A percentile compares a stretch with the other conserved stretches of the same genome.
Evolutionary conservation across 2,113 vertebrate genomes (phyloP).

Genomic region (Eidolon helvum): DNA sequence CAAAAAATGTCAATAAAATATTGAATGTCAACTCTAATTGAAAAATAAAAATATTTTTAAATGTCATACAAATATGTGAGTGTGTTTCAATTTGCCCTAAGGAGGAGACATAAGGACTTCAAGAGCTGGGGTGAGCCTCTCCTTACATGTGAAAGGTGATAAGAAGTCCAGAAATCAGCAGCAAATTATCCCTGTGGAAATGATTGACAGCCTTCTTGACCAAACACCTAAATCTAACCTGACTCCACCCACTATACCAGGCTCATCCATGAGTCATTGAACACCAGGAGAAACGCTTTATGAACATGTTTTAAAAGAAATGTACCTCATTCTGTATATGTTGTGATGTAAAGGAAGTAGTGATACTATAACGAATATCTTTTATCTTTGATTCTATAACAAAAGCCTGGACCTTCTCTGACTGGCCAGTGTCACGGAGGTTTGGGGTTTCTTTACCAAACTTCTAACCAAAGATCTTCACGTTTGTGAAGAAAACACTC

Average conservation of each 20-base stretch:
- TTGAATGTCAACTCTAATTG: too few species aligned
- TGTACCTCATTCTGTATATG: neutral
- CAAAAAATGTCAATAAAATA: neutral
- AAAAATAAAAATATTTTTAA: too few species aligned
- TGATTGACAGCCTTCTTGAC: too few species aligned
- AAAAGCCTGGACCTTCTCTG: neutral
- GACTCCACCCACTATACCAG: neutral
- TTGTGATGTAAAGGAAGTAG: neutral
- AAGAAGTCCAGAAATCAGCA: neutral
- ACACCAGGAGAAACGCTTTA: too few species aligned
- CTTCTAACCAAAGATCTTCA: neutral
- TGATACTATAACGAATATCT: neutral
- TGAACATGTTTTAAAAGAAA: neutral
- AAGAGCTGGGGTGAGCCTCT: neutral
- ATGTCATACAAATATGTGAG: neutral
- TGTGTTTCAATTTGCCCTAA: neutral
- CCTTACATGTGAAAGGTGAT: neutral
- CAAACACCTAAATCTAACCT: neutral
- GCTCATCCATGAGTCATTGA: neutral
- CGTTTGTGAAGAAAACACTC: neutral
- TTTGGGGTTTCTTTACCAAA: neutral
- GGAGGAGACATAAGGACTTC: neutral
- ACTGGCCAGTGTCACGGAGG: neutral
- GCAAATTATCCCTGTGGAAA: neutral
- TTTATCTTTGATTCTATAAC: neutral